These are phyloP conservation scores for Zygogramma bicolorata DNA, from an alignment of 2,888 invertebrate species.

Conservation along the genomic window DNA sequence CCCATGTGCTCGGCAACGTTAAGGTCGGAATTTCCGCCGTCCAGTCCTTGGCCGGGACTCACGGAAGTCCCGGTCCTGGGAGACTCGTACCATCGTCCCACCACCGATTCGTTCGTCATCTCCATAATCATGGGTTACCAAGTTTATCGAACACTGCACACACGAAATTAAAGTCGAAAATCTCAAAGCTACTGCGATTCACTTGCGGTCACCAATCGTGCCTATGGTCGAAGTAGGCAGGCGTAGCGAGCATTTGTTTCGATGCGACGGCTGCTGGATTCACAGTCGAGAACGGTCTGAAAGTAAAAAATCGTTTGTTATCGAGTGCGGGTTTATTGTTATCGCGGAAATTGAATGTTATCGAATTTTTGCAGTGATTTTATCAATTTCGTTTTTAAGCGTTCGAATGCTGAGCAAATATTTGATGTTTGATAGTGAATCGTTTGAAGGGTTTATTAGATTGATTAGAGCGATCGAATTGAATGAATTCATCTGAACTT, in stretches of 20 bases:
- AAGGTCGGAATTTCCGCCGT: slow-evolving; percentile 61
- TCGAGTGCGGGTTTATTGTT: slow-evolving; percentile 13
- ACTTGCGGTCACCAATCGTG: slow-evolving; percentile 35
- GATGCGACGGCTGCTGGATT: slow-evolving; percentile 47
- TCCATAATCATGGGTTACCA: slow-evolving; percentile 66
- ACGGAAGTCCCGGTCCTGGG: slow-evolving; percentile 65
- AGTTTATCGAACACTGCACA: slow-evolving; percentile 56
- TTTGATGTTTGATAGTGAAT: slow-evolving; percentile 23
- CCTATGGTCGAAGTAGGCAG: slow-evolving; percentile 45
- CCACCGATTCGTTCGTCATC: slow-evolving; percentile 67
- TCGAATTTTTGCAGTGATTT: slow-evolving; percentile 42
- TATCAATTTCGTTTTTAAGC: slow-evolving; percentile 31
- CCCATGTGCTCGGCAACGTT: slow-evolving; percentile 68
- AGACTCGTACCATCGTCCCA: slow-evolving; percentile 68
- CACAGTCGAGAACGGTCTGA: slow-evolving; percentile 36
- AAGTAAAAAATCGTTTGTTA: slow-evolving; percentile 31
- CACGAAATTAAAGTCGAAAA: slow-evolving; percentile 48
- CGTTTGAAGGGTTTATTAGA: slow-evolving; percentile 28
- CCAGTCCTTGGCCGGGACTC: slow-evolving; percentile 63
- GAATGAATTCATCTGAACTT: not conserved
- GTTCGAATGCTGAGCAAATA: slow-evolving; percentile 29
- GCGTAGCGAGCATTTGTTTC: slow-evolving; percentile 36
- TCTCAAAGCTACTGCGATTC: slow-evolving; percentile 16
- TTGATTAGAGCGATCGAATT: slow-evolving; percentile 15
- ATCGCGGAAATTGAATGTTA: slow-evolving; percentile 19